phyloP scores from a whole-genome alignment of 2,888 invertebrate species.

The Esperia sulphurella region DNA sequence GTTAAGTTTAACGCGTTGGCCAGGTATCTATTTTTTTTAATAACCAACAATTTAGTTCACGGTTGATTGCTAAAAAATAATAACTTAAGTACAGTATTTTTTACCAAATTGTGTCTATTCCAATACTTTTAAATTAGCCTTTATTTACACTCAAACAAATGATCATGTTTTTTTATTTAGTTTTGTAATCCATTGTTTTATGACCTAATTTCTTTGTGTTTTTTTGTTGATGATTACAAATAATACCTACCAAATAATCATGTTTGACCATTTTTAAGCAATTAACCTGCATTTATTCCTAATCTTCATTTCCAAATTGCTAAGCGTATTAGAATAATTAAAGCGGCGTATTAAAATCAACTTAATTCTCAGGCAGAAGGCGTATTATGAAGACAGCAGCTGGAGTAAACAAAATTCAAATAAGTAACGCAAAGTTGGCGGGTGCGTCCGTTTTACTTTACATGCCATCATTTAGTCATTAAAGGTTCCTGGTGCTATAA shows the following conservation, averaged over 20 bases:
- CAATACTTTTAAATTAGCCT: not conserved
- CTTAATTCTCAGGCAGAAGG: slow-evolving; percentile 28
- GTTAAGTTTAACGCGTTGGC: too few species aligned
- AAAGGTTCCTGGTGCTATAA: slow-evolving; percentile 1
- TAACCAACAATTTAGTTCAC: slow-evolving; percentile 13
- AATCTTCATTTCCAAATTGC: slow-evolving; percentile 21
- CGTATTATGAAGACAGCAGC: slow-evolving; percentile 38
- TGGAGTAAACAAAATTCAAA: slow-evolving; percentile 58
- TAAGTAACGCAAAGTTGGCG: slow-evolving; percentile 40
- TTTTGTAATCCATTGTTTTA: too few species aligned
- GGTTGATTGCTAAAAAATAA: slow-evolving; percentile 6
- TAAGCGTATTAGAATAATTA: slow-evolving; percentile 25
- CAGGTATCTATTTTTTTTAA: too few species aligned
- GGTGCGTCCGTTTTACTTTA: slow-evolving; percentile 4
- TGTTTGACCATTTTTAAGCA: not conserved
- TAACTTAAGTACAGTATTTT: not conserved
- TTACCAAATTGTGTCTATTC: not conserved
- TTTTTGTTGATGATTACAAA: not conserved
- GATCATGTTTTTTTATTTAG: not conserved
- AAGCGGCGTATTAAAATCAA: slow-evolving; percentile 38
- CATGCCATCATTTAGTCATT: slow-evolving; percentile 31
- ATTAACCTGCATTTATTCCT: not conserved
- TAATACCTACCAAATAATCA: too few species aligned
- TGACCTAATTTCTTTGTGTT: too few species aligned
- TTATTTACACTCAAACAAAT: not conserved